Evolutionary conservation across 2,113 vertebrate genomes (phyloP).

Genomic region (Stomatorhinus ivindoensis): DNA sequence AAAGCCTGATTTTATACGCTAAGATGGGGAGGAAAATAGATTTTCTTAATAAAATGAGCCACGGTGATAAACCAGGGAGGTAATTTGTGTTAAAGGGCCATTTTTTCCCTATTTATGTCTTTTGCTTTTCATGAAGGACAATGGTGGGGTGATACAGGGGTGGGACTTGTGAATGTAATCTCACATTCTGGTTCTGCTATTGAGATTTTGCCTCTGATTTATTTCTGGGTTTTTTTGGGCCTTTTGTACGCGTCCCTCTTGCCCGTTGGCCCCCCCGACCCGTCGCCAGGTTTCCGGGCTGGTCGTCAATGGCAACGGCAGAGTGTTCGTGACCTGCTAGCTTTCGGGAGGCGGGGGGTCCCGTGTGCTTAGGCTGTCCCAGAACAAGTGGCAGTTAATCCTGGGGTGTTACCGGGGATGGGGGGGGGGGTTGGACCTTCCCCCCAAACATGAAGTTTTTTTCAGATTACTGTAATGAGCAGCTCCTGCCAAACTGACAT

Average conservation of each 20-base stretch:
- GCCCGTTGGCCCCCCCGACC: slow-evolving; percentile 11
- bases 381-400: neutral
- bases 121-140: slow-evolving; percentile 23
- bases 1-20: neutral
- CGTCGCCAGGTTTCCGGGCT: slow-evolving; percentile 12
- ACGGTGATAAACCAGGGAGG: neutral
- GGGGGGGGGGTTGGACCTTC: neutral
- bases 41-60: slow-evolving; percentile 7
- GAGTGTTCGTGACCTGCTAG: neutral
- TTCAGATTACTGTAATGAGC: neutral
- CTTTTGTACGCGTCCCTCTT: slow-evolving; percentile 27
- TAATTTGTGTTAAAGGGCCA: slow-evolving; percentile 26
- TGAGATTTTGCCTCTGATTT: slow-evolving; percentile 15
- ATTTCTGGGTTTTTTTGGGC: slow-evolving; percentile 31
- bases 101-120: slow-evolving; percentile 22
- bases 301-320: slow-evolving; percentile 26
- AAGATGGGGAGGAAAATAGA: neutral
- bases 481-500: neutral
- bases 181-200: slow-evolving; percentile 18
- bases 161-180: slow-evolving; percentile 41
- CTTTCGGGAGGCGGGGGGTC: neutral
- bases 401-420: neutral
- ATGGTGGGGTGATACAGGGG: slow-evolving; percentile 29
- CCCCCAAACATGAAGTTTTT: neutral
- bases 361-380: neutral